Evolutionary conservation across 2,888 invertebrate species (phyloP), one percentile per base, ranked within the genome.

Genomic region (Microdon myrmicae): DNA sequence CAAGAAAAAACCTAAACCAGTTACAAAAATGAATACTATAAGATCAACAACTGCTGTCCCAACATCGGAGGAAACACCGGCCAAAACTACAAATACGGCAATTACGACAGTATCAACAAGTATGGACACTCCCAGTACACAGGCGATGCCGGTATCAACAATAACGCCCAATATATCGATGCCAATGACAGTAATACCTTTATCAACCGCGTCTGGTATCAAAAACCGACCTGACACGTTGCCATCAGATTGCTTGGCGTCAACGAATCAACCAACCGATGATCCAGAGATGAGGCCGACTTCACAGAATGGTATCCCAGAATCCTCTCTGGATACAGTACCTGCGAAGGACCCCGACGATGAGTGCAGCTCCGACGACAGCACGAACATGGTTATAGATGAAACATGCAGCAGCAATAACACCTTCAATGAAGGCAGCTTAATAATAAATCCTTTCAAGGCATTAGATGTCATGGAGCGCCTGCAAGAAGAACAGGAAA

Each of bases 321-420:
- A 47, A 8, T 35, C 22, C 2, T 4, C 8, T 8, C 3, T 23
- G 19, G 49, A 29, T 9, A 9, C 23, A 6, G 8, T n/a, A 12
- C 4, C 6, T n/a, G n/a, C 13, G 7, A 47, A 47, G 19, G 31
- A 19, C 7, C 10, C 31, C 5, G 47, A 34, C 5, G 44, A 53
- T 14, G 25, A 4, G 7, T 66, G 29, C 14, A 66, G 69, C 60
- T 69, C 53, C 22, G 71, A 70, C 56, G 72, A 69, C 41, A 72
- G 64, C 69, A 74, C 70, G 35, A 72, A 71, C 59, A 72, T 71
- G 71, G 69, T 71, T 13, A 72, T 72, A 25, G 71, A 72, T 49
- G 69, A 72, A 43, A 69, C 69, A 12, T 66, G 68, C 43, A 70
- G 68, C 38, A 68, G 64, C 28, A 68, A 53, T 28, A 60, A 66